Evolutionary conservation across 2,888 invertebrate species (phyloP).

Genomic region (Erebia epiphron): DNA sequence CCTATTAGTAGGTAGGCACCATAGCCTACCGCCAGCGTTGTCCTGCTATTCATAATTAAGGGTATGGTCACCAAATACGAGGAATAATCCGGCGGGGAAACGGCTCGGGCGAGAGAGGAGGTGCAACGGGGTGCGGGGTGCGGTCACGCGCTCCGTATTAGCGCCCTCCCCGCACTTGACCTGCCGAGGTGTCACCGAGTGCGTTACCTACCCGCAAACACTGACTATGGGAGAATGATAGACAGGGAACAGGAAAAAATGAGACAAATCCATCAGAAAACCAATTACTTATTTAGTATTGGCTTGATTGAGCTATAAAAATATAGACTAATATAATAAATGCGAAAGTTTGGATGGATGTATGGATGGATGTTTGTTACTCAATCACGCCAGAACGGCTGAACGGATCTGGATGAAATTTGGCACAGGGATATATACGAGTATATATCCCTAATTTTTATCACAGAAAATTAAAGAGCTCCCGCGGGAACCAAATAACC

Average conservation of each 20-base stretch:
- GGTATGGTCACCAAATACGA: slow-evolving; percentile 42
- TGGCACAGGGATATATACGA: too few relatives aligned
- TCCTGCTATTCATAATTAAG: neutral
- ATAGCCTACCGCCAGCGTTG: neutral
- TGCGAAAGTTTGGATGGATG: too few relatives aligned
- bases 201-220: slow-evolving; percentile 70
- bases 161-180: slow-evolving; percentile 55
- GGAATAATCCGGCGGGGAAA: slow-evolving; percentile 81
- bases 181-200: slow-evolving; percentile 74
- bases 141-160: slow-evolving; percentile 77
- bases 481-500: too few relatives aligned
- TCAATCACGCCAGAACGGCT: too few relatives aligned
- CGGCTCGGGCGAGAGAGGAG: slow-evolving; percentile 48
- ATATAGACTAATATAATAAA: too few relatives aligned
- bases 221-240: neutral
- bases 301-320: too few relatives aligned
- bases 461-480: too few relatives aligned
- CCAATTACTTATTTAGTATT: too few relatives aligned
- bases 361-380: too few relatives aligned
- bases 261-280: neutral
- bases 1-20: too few relatives aligned
- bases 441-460: too few relatives aligned
- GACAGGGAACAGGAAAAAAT: neutral
- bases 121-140: slow-evolving; percentile 57
- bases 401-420: too few relatives aligned